These are phyloP conservation scores for Hartigia nigra DNA, from an alignment of 2,888 invertebrate genomes.

Conservation along the genomic window DNA sequence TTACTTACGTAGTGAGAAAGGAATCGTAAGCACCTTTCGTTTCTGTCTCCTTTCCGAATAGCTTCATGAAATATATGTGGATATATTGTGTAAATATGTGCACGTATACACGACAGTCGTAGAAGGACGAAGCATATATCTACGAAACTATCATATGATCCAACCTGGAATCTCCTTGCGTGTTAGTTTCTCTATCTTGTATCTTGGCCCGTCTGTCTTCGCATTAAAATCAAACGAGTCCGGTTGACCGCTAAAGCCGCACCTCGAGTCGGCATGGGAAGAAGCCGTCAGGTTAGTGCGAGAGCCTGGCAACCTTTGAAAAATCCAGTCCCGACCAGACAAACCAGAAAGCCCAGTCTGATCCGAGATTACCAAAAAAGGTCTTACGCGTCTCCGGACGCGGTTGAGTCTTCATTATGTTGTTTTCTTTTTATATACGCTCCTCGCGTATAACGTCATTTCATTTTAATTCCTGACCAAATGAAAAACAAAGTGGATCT, in stretches of 20 bases:
- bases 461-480: constrained; percentile 2
- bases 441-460: background rate
- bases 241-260: constrained; percentile 4
- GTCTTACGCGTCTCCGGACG: constrained; percentile 42
- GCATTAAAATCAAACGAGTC: constrained; percentile 5
- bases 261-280: background rate
- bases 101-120: background rate
- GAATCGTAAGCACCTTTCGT: background rate
- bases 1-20: background rate
- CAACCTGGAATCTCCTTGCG: background rate
- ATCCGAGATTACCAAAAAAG: constrained; percentile 50
- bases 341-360: constrained; percentile 41
- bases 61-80: background rate
- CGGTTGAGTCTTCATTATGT: constrained; percentile 25
- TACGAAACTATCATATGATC: background rate
- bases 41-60: background rate
- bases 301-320: constrained; percentile 41
- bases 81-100: background rate
- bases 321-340: constrained; percentile 47
- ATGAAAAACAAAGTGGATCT: constrained; percentile 1
- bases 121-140: background rate
- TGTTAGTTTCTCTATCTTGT: background rate
- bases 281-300: constrained; percentile 13
- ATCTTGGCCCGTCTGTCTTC: background rate
- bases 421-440: constrained; percentile 13